Conservation (phyloP, 2,113 vertebrate species). For the Prinia subflava region DNA sequence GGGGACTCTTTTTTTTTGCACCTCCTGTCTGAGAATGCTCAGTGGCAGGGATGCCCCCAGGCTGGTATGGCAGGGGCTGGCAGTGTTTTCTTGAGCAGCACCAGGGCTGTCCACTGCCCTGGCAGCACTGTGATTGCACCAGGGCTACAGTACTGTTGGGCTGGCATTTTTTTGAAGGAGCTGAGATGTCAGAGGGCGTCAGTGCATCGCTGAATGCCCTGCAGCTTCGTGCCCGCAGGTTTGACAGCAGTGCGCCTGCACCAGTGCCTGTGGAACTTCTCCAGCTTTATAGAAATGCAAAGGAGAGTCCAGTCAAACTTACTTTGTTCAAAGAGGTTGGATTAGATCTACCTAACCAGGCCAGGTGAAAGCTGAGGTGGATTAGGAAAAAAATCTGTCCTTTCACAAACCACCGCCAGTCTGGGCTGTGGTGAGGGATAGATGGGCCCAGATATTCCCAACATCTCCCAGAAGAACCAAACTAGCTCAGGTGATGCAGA, state of each 20-base stretch:
- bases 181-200: fast-evolving
- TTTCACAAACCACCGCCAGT: background rate
- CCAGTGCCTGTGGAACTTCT: fast-evolving
- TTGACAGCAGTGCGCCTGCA: background rate
- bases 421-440: background rate
- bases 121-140: background rate
- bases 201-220: background rate
- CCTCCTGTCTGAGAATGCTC: background rate
- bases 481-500: background rate
- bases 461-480: background rate
- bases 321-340: background rate
- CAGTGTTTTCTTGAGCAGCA: background rate
- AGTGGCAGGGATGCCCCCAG: background rate
- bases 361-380: background rate
- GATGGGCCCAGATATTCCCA: background rate
- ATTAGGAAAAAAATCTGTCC: background rate
- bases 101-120: background rate
- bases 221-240: background rate
- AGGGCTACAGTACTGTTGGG: background rate
- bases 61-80: background rate
- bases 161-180: background rate
- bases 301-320: background rate
- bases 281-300: background rate
- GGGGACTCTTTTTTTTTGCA: background rate
- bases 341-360: background rate